These are phyloP conservation scores for Hypanus sabinus DNA, from an alignment of 2,113 vertebrate species.

Conservation along the genomic window DNA sequence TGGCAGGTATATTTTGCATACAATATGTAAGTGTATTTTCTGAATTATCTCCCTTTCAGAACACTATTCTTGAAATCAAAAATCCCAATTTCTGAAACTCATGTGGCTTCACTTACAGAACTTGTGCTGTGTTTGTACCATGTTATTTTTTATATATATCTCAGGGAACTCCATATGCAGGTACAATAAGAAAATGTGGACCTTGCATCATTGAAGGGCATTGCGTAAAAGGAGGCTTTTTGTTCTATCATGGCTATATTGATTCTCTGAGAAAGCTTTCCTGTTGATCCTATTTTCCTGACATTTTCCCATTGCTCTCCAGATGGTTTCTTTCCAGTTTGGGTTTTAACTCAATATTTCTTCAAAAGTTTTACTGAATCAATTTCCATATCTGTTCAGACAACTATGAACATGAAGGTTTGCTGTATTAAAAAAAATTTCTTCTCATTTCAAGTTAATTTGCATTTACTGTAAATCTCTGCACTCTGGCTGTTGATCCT, in stretches of 20 bases:
- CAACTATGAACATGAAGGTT: background rate
- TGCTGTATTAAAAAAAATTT: background rate
- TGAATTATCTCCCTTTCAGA: background rate
- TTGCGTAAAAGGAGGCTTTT: background rate
- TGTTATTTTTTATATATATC: background rate
- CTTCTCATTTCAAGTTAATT: background rate
- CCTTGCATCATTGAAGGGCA: background rate
- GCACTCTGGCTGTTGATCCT: background rate
- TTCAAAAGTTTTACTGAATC: background rate
- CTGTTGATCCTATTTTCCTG: background rate
- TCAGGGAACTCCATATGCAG: background rate
- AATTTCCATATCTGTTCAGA: background rate
- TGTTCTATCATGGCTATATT: background rate
- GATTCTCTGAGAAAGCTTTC: background rate
- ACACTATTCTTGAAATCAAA: background rate
- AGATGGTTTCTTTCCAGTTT: background rate
- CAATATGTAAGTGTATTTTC: constrained; percentile 21
- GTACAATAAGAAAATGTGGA: background rate
- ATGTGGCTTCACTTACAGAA: background rate
- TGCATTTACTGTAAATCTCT: background rate
- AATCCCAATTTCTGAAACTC: background rate
- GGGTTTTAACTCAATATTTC: background rate
- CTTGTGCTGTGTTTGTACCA: background rate
- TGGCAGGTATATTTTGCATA: constrained; percentile 33
- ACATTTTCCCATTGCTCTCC: background rate